Evolutionary conservation across 2,888 invertebrate species (phyloP).

Genomic region (Acrocyrtus sp.): DNA sequence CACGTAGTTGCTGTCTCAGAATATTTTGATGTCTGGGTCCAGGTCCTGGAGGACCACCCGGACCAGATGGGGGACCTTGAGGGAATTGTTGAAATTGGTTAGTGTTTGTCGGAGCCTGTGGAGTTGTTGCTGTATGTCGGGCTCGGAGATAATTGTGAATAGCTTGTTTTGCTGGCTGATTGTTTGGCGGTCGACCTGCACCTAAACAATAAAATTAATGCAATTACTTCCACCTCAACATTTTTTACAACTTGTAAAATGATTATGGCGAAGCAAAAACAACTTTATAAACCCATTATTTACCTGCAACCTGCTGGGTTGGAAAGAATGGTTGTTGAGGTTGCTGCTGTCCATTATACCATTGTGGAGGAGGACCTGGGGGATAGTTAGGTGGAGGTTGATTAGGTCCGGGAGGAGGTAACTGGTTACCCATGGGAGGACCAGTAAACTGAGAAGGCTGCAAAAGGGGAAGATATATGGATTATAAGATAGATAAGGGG

Average conservation of each 20-base stretch:
- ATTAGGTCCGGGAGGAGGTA: constrained; percentile 48
- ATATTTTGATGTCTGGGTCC: constrained; percentile 59
- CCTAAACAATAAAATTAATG: constrained; percentile 43
- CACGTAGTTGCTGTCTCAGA: constrained; percentile 59
- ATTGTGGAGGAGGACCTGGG: constrained; percentile 56
- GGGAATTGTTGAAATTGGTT: constrained; percentile 61
- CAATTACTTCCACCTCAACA: neutral
- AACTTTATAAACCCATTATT: no score
- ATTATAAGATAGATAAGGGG: no score
- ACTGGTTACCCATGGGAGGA: constrained; percentile 42
- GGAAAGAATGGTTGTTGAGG: constrained; percentile 56
- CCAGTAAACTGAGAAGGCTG: constrained; percentile 58
- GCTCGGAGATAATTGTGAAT: constrained; percentile 85
- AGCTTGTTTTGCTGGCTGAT: constrained; percentile 81
- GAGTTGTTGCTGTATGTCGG: constrained; percentile 72
- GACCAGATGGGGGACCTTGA: constrained; percentile 48
- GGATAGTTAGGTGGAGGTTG: constrained; percentile 58
- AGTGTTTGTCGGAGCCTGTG: constrained; percentile 65
- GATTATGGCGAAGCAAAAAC: no score
- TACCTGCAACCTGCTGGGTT: constrained; percentile 39
- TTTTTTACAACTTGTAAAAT: neutral
- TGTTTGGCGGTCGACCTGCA: constrained; percentile 67
- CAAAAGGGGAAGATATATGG: no score
- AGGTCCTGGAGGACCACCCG: constrained; percentile 6
- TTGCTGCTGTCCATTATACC: constrained; percentile 53